Evolutionary conservation across 2,888 invertebrate genomes (phyloP).

Genomic region (Morpho achilles): DNA sequence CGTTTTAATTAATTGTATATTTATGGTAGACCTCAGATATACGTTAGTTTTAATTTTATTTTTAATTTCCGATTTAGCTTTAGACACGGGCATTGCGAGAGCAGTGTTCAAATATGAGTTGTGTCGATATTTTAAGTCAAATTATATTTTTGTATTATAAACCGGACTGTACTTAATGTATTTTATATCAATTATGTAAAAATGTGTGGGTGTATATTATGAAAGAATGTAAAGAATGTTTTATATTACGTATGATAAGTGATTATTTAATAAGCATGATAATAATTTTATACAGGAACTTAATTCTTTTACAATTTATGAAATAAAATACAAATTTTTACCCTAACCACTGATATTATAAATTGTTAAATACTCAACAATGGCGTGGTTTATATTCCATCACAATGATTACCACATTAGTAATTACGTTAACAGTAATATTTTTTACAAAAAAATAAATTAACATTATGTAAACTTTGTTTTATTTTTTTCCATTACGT

Average conservation of each 20-base stretch:
- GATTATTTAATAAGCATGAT: conserved; percentile 46
- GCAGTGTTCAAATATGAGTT: conserved; percentile 16
- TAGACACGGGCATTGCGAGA: conserved; percentile 16
- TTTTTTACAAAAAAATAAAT: conserved; percentile 64
- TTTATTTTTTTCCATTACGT: conserved; percentile 29
- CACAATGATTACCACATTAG: conserved; percentile 73
- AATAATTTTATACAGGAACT: conserved; percentile 36
- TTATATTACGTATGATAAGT: conserved; percentile 35
- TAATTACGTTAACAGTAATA: conserved; percentile 61
- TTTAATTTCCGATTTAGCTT: conserved; percentile 18
- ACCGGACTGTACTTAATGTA: conserved; percentile 67
- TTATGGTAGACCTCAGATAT: conserved; percentile 45
- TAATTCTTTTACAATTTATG: conserved; percentile 20
- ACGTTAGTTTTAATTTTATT: conserved; percentile 39
- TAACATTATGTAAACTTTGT: conserved; percentile 48
- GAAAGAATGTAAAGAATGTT: conserved; percentile 46
- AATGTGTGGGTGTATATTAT: conserved; percentile 35
- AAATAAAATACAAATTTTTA: conserved; percentile 8
- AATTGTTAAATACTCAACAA: conserved; percentile 28
- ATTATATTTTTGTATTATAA: conserved; percentile 65
- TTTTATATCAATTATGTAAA: conserved; percentile 40
- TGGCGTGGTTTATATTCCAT: conserved; percentile 59
- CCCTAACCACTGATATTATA: conserved; percentile 8
- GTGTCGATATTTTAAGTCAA: conserved; percentile 45
- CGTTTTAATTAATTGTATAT: conserved; percentile 52